phyloP scores from a whole-genome alignment of 2,888 invertebrate species.

The Anagyrus pseudococci region DNA sequence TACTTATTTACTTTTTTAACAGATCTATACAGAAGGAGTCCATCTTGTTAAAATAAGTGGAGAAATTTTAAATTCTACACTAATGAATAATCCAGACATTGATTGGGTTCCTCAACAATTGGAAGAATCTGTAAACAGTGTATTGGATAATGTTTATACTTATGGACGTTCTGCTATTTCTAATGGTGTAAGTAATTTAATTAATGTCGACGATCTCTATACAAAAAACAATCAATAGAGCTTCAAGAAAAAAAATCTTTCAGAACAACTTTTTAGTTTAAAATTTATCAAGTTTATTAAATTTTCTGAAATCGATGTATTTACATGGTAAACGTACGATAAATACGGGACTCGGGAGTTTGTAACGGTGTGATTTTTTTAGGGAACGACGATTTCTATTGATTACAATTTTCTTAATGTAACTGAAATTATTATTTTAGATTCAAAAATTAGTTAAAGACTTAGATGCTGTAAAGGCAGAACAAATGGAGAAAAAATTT shows the following conservation, averaged over 20 bases:
- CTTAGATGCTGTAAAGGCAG: conserved; percentile 80
- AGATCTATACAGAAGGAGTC: conserved; percentile 94
- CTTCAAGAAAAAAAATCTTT: too few relatives aligned
- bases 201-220: too few relatives aligned
- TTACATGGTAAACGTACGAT: too few relatives aligned
- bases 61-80: conserved; percentile 86
- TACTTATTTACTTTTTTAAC: conserved; percentile 44
- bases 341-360: too few relatives aligned
- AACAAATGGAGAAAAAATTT: conserved; percentile 85
- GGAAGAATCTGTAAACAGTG: conserved; percentile 86
- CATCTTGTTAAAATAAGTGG: conserved; percentile 89
- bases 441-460: conserved; percentile 80
- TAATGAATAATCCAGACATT: conserved; percentile 87
- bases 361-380: too few relatives aligned
- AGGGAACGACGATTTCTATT: too few relatives aligned
- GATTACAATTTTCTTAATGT: conserved; percentile 1
- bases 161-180: conserved; percentile 92
- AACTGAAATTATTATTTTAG: conserved; percentile 57
- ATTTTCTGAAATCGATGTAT: too few relatives aligned
- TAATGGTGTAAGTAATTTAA: conserved; percentile 71
- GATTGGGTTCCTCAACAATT: conserved; percentile 79
- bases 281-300: too few relatives aligned
- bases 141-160: conserved; percentile 90
- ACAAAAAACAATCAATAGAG: too few relatives aligned
- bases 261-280: too few relatives aligned